A percentile compares a stretch with the other conserved stretches of the same genome.
Conservation (phyloP, 2,888 invertebrate species). For the Ormyrus pomaceus region DNA sequence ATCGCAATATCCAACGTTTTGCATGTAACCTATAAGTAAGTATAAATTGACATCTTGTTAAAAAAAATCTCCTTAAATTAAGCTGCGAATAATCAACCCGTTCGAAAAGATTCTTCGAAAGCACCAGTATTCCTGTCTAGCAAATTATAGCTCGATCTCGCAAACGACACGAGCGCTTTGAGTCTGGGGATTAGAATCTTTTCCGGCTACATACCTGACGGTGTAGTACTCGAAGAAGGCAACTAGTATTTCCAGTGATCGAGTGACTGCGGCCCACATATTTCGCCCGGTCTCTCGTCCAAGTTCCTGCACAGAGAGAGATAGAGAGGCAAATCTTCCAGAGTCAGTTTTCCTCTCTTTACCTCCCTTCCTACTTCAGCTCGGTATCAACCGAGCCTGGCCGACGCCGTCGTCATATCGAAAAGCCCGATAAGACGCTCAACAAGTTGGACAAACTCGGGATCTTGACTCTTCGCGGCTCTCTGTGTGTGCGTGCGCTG, state of each 20-base stretch:
- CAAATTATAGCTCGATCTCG: too few relatives aligned
- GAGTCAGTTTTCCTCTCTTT: too few relatives aligned
- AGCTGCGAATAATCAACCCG: too few relatives aligned
- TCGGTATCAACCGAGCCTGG: not conserved
- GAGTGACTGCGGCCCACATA: conserved; percentile 89
- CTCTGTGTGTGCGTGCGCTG: not conserved
- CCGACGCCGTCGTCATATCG: conserved; percentile 6
- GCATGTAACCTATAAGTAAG: too few relatives aligned
- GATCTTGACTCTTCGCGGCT: not conserved
- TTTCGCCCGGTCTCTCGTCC: conserved; percentile 60
- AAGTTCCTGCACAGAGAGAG: conserved; percentile 48
- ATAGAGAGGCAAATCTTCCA: too few relatives aligned
- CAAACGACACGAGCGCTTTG: too few relatives aligned
- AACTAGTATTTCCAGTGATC: conserved; percentile 88
- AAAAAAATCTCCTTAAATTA: too few relatives aligned
- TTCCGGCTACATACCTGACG: conserved; percentile 79
- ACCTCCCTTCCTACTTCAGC: too few relatives aligned
- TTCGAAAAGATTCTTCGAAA: too few relatives aligned
- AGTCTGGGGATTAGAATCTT: not conserved
- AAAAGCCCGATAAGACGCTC: conserved; percentile 27
- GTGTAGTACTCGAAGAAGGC: conserved; percentile 91
- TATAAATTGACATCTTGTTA: too few relatives aligned
- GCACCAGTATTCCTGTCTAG: too few relatives aligned
- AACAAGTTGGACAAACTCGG: conserved; percentile 37
- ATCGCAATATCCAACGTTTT: too few relatives aligned